phyloP scores from a whole-genome alignment of 1,140 invertebrate species.

The Atta colombica region DNA sequence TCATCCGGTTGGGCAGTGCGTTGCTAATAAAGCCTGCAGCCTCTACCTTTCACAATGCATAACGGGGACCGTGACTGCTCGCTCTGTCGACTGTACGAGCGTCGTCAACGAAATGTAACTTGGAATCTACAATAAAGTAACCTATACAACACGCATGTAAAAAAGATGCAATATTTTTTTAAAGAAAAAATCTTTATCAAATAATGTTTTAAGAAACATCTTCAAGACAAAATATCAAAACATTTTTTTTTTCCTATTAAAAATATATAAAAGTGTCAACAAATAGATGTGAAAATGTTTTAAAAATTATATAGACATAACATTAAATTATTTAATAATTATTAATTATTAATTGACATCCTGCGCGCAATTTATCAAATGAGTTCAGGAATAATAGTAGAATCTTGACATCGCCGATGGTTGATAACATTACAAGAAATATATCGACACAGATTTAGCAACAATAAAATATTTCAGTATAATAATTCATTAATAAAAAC shows the following conservation, averaged over 20 bases:
- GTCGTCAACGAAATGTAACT: slow-evolving; percentile 5
- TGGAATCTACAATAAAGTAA: background rate
- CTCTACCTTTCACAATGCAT: slow-evolving; percentile 73
- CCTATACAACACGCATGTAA: background rate
- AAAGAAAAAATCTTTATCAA: background rate
- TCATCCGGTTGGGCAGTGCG: slow-evolving; percentile 64
- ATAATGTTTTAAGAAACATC: background rate
- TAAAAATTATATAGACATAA: background rate
- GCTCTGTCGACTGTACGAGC: background rate
- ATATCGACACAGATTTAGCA: too few species aligned
- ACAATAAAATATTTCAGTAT: too few species aligned
- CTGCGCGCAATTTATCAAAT: background rate
- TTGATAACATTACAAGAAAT: background rate
- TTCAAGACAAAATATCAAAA: background rate
- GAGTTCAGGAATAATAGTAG: background rate
- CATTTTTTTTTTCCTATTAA: background rate
- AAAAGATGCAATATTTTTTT: background rate
- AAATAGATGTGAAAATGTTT: background rate
- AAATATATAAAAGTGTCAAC: background rate
- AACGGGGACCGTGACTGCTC: slow-evolving; percentile 64
- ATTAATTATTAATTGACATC: background rate
- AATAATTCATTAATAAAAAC: too few species aligned
- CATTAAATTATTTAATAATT: too few species aligned
- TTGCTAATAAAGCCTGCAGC: slow-evolving; percentile 66
- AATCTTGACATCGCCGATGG: background rate